Percentiles rank a stretch among this genome's conserved stretches.
phyloP scores from a whole-genome alignment of 2,113 vertebrate genomes.

The Apodemus speciosus region DNA sequence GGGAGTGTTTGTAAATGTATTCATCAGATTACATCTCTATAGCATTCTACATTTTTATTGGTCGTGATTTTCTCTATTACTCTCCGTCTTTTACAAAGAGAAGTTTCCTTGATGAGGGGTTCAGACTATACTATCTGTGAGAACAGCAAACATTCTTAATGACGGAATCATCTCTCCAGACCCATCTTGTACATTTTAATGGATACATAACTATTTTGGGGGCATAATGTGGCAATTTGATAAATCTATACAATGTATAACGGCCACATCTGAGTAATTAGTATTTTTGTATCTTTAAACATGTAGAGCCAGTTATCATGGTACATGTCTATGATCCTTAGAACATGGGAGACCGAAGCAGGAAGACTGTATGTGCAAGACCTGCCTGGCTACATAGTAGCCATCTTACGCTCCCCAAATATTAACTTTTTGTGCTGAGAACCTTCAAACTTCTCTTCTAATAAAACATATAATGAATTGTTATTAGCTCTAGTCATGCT shows the following conservation, averaged over 20 bases:
- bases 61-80: no score
- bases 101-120: no score
- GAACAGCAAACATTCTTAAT: not conserved
- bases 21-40: no score
- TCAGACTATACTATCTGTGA: no score
- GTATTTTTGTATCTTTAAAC: not conserved
- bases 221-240: not conserved
- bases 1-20: no score
- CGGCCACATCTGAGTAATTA: not conserved
- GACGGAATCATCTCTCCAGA: not conserved
- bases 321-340: not conserved
- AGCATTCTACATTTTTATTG: no score
- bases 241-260: not conserved
- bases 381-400: not conserved
- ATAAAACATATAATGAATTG: not conserved
- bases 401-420: not conserved
- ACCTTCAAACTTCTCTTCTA: not conserved
- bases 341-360: not conserved
- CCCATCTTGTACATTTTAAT: not conserved
- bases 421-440: not conserved
- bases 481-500: not conserved
- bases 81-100: no score
- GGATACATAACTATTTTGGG: not conserved
- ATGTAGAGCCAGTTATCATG: not conserved
- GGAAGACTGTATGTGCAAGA: not conserved